Evolutionary conservation across 2,113 vertebrate genomes (phyloP).

Genomic region (Piprites chloris): DNA sequence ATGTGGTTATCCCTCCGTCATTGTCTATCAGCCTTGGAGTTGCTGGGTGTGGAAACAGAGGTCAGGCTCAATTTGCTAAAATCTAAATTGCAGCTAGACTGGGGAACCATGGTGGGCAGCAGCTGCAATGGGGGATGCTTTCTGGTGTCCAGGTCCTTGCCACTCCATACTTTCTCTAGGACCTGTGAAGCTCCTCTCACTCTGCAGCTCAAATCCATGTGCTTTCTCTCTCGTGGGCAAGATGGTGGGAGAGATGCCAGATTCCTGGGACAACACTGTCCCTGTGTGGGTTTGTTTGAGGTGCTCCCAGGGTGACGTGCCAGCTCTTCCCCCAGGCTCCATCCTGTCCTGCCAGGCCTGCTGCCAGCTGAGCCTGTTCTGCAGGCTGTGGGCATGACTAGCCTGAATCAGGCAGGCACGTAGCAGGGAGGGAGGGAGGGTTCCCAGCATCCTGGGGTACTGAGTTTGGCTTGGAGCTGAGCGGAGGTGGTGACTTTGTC

Average conservation of each 20-base stretch:
- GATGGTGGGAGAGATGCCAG: not conserved
- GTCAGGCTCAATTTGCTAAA: not conserved
- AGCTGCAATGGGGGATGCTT: not conserved
- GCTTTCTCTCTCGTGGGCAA: not conserved
- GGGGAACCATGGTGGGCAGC: not conserved
- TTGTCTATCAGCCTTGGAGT: not conserved
- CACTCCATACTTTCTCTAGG: not conserved
- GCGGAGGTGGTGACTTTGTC: not conserved
- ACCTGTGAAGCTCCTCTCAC: not conserved
- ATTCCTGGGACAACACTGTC: not conserved
- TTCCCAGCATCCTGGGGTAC: not conserved
- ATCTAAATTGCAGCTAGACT: not conserved
- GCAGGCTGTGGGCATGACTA: not conserved
- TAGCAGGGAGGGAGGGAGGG: not conserved
- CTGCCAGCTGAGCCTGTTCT: constrained; percentile 14
- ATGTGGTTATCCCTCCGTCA: not conserved
- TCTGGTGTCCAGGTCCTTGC: not conserved
- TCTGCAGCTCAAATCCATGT: not conserved
- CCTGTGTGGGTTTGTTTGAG: not conserved
- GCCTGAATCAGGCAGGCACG: not conserved
- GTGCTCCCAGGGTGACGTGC: not conserved
- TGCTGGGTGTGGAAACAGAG: constrained; percentile 25
- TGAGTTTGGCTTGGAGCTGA: not conserved
- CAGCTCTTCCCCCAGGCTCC: not conserved
- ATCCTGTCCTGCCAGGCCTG: not conserved